Percentiles rank a stretch among this genome's conserved stretches.
Conservation (phyloP, 2,888 invertebrate genomes). For the Achlya flavicornis region DNA sequence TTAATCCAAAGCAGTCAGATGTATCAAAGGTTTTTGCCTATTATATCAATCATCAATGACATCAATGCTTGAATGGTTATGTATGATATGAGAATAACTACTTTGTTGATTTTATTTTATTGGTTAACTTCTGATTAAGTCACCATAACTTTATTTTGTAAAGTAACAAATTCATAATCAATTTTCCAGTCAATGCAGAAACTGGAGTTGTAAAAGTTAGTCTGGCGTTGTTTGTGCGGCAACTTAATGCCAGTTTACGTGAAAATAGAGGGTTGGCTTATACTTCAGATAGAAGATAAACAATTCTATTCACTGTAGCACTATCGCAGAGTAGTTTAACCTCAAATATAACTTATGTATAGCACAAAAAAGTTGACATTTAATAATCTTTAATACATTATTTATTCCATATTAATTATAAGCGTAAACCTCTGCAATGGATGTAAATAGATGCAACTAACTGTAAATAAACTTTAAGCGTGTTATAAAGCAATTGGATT, state of each 20-base stretch:
- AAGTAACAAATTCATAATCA: not conserved
- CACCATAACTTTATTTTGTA: no score
- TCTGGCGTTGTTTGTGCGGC: not conserved
- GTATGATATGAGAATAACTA: not conserved
- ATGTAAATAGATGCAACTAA: not conserved
- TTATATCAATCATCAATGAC: no score
- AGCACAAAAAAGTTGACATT: not conserved
- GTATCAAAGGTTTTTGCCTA: no score
- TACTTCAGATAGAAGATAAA: not conserved
- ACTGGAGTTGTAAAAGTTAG: not conserved
- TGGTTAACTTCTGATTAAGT: no score
- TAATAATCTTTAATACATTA: no score
- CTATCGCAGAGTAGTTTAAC: not conserved
- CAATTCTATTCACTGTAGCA: not conserved
- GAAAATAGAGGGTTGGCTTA: not conserved
- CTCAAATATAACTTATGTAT: not conserved
- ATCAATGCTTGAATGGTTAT: no score
- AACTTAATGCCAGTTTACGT: not conserved
- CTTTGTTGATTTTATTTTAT: not conserved
- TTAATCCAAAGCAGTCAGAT: no score
- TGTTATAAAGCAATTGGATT: not conserved
- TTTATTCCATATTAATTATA: no score
- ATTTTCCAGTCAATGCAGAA: not conserved
- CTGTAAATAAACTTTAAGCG: constrained; percentile 2
- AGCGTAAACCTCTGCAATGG: not conserved